A percentile compares a stretch with the other conserved stretches of the same genome.
These are phyloP conservation scores for Nemotelus nigrinus DNA, from an alignment of 2,888 invertebrate species.

Conservation along the genomic window DNA sequence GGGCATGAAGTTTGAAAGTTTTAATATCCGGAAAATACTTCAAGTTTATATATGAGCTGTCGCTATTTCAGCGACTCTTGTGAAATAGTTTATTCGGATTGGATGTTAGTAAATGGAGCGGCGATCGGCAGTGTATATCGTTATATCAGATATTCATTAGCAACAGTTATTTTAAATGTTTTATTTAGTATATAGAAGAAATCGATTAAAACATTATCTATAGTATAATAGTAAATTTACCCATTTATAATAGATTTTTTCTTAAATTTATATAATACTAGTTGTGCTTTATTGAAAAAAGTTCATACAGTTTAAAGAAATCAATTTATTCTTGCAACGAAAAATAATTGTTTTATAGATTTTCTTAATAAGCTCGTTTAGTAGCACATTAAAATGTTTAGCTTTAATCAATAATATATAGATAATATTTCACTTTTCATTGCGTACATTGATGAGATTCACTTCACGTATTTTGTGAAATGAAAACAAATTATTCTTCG, in stretches of 20 bases:
- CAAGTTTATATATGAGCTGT: too few relatives aligned
- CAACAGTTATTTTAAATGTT: constrained; percentile 33
- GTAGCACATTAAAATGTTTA: constrained; percentile 42
- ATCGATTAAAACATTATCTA: constrained; percentile 39
- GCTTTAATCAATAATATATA: constrained; percentile 18
- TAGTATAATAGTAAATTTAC: constrained; percentile 9
- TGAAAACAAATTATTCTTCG: too few relatives aligned
- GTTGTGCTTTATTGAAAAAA: constrained; percentile 37
- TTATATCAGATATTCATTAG: constrained; percentile 28
- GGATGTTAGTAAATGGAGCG: constrained; percentile 15
- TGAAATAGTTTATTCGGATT: too few relatives aligned
- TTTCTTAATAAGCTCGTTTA: constrained; percentile 43
- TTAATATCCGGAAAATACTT: too few relatives aligned
- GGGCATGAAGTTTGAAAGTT: too few relatives aligned
- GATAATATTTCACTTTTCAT: constrained; percentile 9
- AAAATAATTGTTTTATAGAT: constrained; percentile 35
- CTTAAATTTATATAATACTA: constrained; percentile 39
- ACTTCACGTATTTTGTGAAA: background rate
- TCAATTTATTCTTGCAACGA: constrained; percentile 31
- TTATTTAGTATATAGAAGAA: constrained; percentile 26
- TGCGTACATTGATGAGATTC: background rate
- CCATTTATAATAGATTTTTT: constrained; percentile 3
- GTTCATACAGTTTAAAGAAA: constrained; percentile 33
- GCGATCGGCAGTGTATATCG: constrained; percentile 40
- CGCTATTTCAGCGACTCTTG: too few relatives aligned